A percentile compares a stretch with the other conserved stretches of the same genome.
Conservation (phyloP, 2,113 vertebrate genomes). For the Actenoides lindsayi region DNA sequence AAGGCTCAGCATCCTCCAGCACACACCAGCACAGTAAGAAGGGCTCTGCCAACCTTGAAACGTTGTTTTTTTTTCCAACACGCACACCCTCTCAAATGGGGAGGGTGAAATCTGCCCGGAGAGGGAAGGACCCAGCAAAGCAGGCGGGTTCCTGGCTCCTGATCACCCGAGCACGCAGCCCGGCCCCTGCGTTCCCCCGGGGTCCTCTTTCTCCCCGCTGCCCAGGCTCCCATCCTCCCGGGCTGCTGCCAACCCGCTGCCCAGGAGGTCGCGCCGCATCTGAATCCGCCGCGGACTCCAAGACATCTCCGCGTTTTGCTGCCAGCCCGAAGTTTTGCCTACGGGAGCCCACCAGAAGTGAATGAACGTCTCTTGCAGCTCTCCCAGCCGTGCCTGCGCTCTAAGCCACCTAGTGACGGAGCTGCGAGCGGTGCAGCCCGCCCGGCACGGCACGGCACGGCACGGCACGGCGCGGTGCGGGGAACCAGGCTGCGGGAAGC, state of each 20-base stretch:
- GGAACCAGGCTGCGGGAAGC: neutral
- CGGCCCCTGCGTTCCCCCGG: neutral
- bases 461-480: neutral
- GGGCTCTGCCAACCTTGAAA: neutral
- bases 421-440: neutral
- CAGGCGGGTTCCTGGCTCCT: neutral
- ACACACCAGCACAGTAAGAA: neutral
- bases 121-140: neutral
- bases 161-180: neutral
- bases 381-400: conserved; percentile 16
- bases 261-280: neutral
- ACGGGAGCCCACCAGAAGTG: conserved; percentile 47
- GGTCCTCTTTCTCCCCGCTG: neutral
- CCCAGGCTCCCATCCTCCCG: neutral
- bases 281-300: neutral
- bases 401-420: conserved; percentile 79
- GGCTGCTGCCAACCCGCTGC: neutral
- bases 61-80: neutral
- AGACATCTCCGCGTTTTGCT: neutral
- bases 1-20: neutral
- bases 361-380: neutral
- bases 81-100: neutral
- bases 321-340: neutral
- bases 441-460: neutral
- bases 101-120: neutral